Evolutionary conservation across 1,140 invertebrate genomes (phyloP), one percentile per base, ranked within the genome.

Genomic region (Drosophila repletoides): DNA sequence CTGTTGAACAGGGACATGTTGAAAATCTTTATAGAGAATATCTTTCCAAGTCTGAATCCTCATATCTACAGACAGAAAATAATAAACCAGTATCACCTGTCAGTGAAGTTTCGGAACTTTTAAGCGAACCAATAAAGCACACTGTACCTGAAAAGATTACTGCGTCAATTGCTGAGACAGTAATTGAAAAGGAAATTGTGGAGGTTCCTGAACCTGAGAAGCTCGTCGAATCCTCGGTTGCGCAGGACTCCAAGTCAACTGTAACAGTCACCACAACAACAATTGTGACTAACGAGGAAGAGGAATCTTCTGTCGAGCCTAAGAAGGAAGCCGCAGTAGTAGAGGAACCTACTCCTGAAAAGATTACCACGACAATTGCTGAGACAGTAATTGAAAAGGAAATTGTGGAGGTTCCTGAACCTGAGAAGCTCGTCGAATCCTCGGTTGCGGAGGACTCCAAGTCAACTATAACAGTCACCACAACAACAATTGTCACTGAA

Each of bases 121-220:
- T n/a, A n/a, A n/a, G n/a, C n/a, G 91, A 90, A 79, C 89, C 91
- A 56, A 90, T 92, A 29, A 72, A 72, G 4, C 88, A 91, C 49
- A 80, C 86, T 19, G 89, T 43, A 5, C 51, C 90, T 43, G 90
- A 91, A 15, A 88, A 91, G 68, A 14, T 36, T 21, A 33, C 26
- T 0, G 3, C 3, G 24, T 4, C 24, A 26, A 14, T 36, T 21
- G 26, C 26, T 0, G 3, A 26, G 24, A 26, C 24, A 26, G 24
- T 61, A 7, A 22, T 38, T 1, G 53, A 52, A 24, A 10, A 36
- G 12, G 12, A 52, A 17, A 1, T 28, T 1, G 17, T 51, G 5
- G n/a, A n/a, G n/a, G n/a, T n/a, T n/a, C n/a, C n/a, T n/a, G n/a
- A n/a, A n/a, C n/a, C n/a, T n/a, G n/a, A n/a, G n/a, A n/a, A n/a